These are phyloP conservation scores for Himalopsyche tibetana DNA, from an alignment of 2,888 invertebrate genomes.

Conservation along the genomic window DNA sequence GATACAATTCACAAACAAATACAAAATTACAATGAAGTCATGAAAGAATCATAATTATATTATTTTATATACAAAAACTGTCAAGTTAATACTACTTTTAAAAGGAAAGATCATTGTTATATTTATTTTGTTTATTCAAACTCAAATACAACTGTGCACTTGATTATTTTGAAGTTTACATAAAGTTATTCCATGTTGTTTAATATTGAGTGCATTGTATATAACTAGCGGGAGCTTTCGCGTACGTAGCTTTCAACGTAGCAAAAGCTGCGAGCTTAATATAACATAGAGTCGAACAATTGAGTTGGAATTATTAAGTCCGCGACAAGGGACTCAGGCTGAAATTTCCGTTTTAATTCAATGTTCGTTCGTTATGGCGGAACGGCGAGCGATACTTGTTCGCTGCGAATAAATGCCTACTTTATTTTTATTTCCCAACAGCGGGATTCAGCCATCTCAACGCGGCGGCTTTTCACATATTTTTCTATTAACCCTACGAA, in stretches of 20 bases:
- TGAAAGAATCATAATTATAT: too few relatives aligned
- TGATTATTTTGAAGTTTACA: too few relatives aligned
- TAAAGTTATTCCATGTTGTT: background rate
- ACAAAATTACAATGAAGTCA: too few relatives aligned
- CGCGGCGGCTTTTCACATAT: conserved; percentile 14
- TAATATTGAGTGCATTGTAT: conserved; percentile 12
- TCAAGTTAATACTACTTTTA: too few relatives aligned
- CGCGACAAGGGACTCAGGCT: conserved; percentile 25
- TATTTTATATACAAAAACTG: too few relatives aligned
- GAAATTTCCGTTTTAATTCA: conserved; percentile 41
- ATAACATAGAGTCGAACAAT: conserved; percentile 37
- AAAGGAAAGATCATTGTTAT: too few relatives aligned
- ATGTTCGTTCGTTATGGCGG: conserved; percentile 34
- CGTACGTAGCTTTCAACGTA: conserved; percentile 7
- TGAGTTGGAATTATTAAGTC: conserved; percentile 43
- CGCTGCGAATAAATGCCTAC: conserved; percentile 37
- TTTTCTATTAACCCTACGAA: conserved; percentile 24
- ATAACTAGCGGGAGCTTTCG: conserved; percentile 7
- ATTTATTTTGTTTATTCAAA: too few relatives aligned
- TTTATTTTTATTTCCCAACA: conserved; percentile 32
- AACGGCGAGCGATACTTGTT: conserved; percentile 26
- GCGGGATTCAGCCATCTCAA: background rate
- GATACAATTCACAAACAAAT: too few relatives aligned
- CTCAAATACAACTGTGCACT: too few relatives aligned
- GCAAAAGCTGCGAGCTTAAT: conserved; percentile 32